Evolutionary conservation across 2,113 vertebrate genomes (phyloP), one percentile per base, ranked within the genome.

Genomic region (Clarias batrachus): DNA sequence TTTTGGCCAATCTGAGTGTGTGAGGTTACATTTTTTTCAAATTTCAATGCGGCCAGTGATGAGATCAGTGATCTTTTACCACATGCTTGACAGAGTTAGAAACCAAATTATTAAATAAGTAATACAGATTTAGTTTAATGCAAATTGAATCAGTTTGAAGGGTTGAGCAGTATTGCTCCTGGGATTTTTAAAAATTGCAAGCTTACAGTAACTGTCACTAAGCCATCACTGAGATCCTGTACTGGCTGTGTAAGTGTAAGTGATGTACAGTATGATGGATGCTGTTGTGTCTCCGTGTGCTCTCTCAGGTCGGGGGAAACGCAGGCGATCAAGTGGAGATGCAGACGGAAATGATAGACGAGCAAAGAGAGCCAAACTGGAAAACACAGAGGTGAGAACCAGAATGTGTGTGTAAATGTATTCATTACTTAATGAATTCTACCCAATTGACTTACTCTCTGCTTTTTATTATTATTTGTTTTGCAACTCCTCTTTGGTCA

Each of bases 281-380:
- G 48, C 57, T 30, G 25, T 71, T 9, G 10, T 48, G 25, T 86
- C 33, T 80, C 19, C 60, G 3, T 66, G 59, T 63, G 4, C 56
- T 88, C 57, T 63, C 73, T 0, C 91, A 97, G 96, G 97, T n/a
- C 94, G 93, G 37, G 97, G 97, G 14, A 99, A 99, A 85, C 93
- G 97, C 17, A 92, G 95, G 0, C 94, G 94, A 4, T 95, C 95
- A 0, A 93, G 93, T 0, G 96, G 96, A 0, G 95, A 97, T 7
- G 92, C 88, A 54, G 97, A 97, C 0, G 84, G 85, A 0, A 95
- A 94, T 2, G 92, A 92, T 63, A 91, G 90, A 54, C 91, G 80
- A 23, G 92, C 92, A 11, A 95, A 96, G 84, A 93, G 90, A 85
- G 81, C 93, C 23, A 94, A 85, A 85, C 86, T 92, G 60, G 93